Conservation (phyloP, 2,888 invertebrate species). For the Fissipunctia ypsillon region DNA sequence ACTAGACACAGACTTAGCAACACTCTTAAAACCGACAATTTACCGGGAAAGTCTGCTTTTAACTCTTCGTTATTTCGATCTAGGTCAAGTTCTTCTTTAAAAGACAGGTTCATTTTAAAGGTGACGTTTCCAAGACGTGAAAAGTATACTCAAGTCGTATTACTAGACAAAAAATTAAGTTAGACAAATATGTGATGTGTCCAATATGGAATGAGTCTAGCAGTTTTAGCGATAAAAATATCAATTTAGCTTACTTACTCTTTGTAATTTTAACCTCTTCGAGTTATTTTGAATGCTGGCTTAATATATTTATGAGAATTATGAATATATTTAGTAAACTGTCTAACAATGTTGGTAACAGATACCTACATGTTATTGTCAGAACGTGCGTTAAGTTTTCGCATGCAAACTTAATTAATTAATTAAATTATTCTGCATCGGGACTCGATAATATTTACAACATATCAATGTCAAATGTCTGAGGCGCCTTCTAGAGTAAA, state of each 20-base stretch:
- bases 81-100: conserved; percentile 21
- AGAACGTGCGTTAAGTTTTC: conserved; percentile 27
- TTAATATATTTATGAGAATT: conserved; percentile 19
- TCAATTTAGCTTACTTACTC: not conserved
- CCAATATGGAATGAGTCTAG: conserved; percentile 10
- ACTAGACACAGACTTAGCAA: not conserved
- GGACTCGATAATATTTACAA: conserved; percentile 17
- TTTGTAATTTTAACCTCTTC: conserved; percentile 10
- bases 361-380: conserved; percentile 29
- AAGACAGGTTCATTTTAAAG: conserved; percentile 35
- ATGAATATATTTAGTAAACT: conserved; percentile 19
- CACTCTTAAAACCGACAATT: not conserved
- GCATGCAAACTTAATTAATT: conserved; percentile 15
- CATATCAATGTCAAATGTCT: conserved; percentile 27
- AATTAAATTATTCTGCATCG: conserved; percentile 29
- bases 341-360: conserved; percentile 23
- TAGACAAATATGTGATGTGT: conserved; percentile 10
- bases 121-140: conserved; percentile 3
- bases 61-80: not conserved
- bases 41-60: not conserved
- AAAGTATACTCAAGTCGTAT: conserved; percentile 5
- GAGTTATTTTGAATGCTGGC: not conserved
- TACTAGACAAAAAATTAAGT: conserved; percentile 10
- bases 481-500: not conserved
- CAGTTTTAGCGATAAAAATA: conserved; percentile 40